phyloP scores from a whole-genome alignment of 2,888 invertebrate genomes.

The Caenorhabditis sp. region DNA sequence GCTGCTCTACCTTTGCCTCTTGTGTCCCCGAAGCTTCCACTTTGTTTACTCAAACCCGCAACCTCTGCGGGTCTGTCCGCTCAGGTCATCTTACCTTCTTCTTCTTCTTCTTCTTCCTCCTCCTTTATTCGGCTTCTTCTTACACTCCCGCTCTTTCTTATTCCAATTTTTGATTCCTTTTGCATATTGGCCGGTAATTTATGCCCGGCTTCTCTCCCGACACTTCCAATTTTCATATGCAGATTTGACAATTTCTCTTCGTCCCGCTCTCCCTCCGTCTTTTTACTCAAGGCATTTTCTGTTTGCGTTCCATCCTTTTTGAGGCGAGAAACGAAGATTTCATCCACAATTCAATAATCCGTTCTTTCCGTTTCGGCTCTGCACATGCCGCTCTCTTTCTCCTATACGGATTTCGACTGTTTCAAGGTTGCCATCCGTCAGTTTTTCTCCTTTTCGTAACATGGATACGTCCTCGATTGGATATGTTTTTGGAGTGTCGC shows the following conservation, averaged over 20 bases:
- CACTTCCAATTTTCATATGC: constrained; percentile 46
- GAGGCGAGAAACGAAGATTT: neutral
- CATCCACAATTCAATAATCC: constrained; percentile 19
- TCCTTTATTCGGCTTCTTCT: constrained; percentile 23
- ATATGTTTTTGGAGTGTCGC: constrained; percentile 14
- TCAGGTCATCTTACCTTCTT: constrained; percentile 53
- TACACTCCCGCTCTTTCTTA: no score
- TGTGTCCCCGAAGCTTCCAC: constrained; percentile 15
- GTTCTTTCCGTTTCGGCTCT: neutral
- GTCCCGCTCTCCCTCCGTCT: neutral
- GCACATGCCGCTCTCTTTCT: neutral
- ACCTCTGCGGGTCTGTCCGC: constrained; percentile 4
- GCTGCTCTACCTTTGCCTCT: constrained; percentile 5
- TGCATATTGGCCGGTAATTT: constrained; percentile 11
- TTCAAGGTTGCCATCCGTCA: constrained; percentile 28
- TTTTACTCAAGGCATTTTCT: constrained; percentile 30
- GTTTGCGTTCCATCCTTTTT: constrained; percentile 29
- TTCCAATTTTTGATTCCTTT: neutral
- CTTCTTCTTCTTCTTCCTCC: constrained; percentile 17
- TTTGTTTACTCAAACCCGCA: constrained; percentile 51
- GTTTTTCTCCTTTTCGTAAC: neutral
- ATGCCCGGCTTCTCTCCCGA: neutral
- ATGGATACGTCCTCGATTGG: constrained; percentile 23
- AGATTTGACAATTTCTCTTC: constrained; percentile 27
- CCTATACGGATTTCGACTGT: constrained; percentile 26